Evolutionary conservation across 1,140 invertebrate genomes (phyloP).

Genomic region (Philopotamus ludificatus): DNA sequence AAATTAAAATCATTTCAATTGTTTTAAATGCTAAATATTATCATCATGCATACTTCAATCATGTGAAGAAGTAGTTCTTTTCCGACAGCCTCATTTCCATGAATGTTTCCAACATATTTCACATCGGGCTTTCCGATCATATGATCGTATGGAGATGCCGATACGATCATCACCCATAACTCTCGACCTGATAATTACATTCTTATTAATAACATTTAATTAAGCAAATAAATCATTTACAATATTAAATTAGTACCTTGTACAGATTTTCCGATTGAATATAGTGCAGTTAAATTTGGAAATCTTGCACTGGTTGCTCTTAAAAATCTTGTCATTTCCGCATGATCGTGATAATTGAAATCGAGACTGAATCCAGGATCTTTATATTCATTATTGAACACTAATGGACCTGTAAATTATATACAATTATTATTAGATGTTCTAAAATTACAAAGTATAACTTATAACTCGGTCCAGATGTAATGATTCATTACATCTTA

Average conservation of each 20-base stretch:
- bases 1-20: neutral
- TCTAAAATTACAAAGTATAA: too few relatives aligned
- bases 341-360: slow-evolving; percentile 88
- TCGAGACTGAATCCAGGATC: slow-evolving; percentile 57
- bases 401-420: slow-evolving; percentile 31
- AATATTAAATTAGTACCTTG: slow-evolving; percentile 64
- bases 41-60: slow-evolving; percentile 65
- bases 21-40: neutral
- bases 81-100: slow-evolving; percentile 88
- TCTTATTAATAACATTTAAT: neutral
- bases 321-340: slow-evolving; percentile 81
- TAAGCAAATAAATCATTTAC: neutral
- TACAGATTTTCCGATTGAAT: slow-evolving; percentile 91
- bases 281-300: slow-evolving; percentile 83
- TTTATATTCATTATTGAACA: slow-evolving; percentile 35
- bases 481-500: neutral
- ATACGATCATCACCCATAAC: slow-evolving; percentile 93
- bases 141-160: slow-evolving; percentile 83
- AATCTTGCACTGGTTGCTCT: slow-evolving; percentile 74
- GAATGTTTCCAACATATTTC: slow-evolving; percentile 90
- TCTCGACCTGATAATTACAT: slow-evolving; percentile 66
- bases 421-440: too few relatives aligned
- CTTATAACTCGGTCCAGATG: too few relatives aligned
- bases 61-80: slow-evolving; percentile 84
- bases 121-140: slow-evolving; percentile 90